phyloP scores from a whole-genome alignment of 2,113 vertebrate species.

The Sorex araneus region DNA sequence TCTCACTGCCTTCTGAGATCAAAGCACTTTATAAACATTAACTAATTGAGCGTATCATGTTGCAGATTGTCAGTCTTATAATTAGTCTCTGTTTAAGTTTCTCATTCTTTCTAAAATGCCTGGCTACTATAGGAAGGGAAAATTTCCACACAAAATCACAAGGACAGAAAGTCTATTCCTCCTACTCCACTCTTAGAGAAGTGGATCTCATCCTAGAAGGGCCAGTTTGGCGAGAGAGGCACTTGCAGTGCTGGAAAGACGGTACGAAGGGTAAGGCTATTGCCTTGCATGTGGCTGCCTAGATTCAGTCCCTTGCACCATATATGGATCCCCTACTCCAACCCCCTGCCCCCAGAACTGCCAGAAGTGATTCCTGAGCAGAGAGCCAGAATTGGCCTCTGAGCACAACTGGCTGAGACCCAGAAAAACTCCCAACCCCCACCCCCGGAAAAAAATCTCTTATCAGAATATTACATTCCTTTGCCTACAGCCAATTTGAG shows the following conservation, averaged over 20 bases:
- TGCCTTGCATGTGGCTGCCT: no score
- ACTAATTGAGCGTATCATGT: constrained; percentile 62
- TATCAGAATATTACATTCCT: not conserved
- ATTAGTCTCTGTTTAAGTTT: constrained; percentile 42
- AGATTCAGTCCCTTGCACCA: no score
- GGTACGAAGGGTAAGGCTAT: no score
- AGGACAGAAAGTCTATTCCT: not conserved
- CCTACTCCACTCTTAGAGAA: not conserved
- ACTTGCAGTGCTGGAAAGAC: not conserved
- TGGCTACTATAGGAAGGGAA: constrained; percentile 13
- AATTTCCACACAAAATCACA: not conserved
- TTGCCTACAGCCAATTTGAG: not conserved
- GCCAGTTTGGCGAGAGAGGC: not conserved
- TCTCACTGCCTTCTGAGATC: constrained; percentile 67
- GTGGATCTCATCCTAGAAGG: not conserved
- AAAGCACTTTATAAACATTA: constrained; percentile 69
- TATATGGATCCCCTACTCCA: no score
- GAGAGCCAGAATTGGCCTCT: no score
- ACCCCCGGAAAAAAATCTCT: no score
- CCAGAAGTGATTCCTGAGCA: no score
- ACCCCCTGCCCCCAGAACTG: no score
- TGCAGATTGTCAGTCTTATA: not conserved
- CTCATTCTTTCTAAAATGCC: constrained; percentile 60
- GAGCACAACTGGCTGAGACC: no score
- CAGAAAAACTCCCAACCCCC: no score